Evolutionary conservation across 2,888 invertebrate genomes (phyloP), one percentile per base, ranked within the genome.

Genomic region (Apodemia mormo): DNA sequence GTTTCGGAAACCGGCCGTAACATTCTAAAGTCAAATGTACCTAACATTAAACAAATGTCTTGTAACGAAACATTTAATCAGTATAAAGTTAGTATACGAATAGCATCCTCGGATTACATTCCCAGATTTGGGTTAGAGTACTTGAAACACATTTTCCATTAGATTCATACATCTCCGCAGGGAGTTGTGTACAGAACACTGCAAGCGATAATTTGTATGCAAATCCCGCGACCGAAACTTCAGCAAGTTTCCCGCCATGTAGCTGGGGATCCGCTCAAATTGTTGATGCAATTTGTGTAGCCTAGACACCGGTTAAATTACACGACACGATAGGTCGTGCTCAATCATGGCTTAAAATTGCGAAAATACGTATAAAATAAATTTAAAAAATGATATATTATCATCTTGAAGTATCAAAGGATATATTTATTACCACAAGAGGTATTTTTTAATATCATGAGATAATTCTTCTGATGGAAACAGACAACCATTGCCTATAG

Each of bases 181-280:
- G 72, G 70, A 71, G 66, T 67, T 65, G 68, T 68, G 71, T 70
- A 71, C 72, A 68, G 71, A 73, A 54, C 56, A 68, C 71, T 37
- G 73, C 72, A 71, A 70, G 73, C 74, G 67, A 74, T 72, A 71
- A 76, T 77, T 76, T 74, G 70, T 73, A 75, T 77, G 76, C 76
- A 77, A 76, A 77, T 75, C 71, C 70, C 68, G 67, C 73, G 33
- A 61, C 68, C 65, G 71, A 73, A 76, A 77, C 75, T 77, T 73
- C 70, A 72, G 71, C 71, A 74, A 74, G 71, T 72, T 73, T 70
- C 73, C 69, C 71, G 33, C 61, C n/a, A n/a, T 6, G 6, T 30
- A 61, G 14, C 61, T 10, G 33, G 61, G 33, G 30, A 33, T 33
- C 33, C 33, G 71, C 69, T 68, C 68, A 71, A 72, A 72, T 72